phyloP scores from a whole-genome alignment of 2,797 vertebrate genomes.

The Triplophysa yarkandensis region DNA sequence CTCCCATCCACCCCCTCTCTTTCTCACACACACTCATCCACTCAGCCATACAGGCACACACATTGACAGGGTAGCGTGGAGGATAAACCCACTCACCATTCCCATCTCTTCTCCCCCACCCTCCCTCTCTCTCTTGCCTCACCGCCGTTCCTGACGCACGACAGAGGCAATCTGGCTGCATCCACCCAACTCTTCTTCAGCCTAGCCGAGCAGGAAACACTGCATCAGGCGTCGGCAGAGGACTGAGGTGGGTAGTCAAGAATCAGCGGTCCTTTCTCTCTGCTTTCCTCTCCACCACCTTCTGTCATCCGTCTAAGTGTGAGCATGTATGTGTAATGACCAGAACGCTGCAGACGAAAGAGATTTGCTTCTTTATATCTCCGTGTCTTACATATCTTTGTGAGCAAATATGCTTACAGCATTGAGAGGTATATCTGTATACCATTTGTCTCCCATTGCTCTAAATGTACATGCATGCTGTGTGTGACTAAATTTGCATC shows the following conservation, averaged over 20 bases:
- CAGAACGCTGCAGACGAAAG: constrained; percentile 19
- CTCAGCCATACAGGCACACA: constrained; percentile 39
- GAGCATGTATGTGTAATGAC: constrained; percentile 13
- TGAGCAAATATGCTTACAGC: constrained; percentile 25
- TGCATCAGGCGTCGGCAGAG: constrained; percentile 71
- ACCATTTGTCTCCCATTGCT: constrained; percentile 19
- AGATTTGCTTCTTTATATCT: constrained; percentile 14
- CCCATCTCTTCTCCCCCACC: constrained; percentile 41
- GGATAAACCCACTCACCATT: constrained; percentile 49
- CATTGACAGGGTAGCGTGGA: constrained; percentile 52
- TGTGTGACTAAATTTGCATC: neutral
- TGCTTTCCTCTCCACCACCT: constrained; percentile 20
- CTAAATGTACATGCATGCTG: constrained; percentile 7
- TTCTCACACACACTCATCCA: constrained; percentile 20
- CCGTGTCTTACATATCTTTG: neutral
- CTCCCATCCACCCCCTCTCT: constrained; percentile 30
- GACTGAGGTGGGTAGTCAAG: constrained; percentile 74
- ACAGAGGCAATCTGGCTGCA: constrained; percentile 49
- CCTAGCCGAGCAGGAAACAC: constrained; percentile 64
- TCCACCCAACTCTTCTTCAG: constrained; percentile 57
- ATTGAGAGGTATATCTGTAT: constrained; percentile 41
- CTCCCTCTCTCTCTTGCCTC: constrained; percentile 18
- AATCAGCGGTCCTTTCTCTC: constrained; percentile 31
- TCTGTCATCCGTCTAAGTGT: constrained; percentile 30
- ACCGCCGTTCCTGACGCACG: constrained; percentile 22